Evolutionary conservation across 1,140 invertebrate genomes (phyloP).

Genomic region (Geopemphigus sp.): DNA sequence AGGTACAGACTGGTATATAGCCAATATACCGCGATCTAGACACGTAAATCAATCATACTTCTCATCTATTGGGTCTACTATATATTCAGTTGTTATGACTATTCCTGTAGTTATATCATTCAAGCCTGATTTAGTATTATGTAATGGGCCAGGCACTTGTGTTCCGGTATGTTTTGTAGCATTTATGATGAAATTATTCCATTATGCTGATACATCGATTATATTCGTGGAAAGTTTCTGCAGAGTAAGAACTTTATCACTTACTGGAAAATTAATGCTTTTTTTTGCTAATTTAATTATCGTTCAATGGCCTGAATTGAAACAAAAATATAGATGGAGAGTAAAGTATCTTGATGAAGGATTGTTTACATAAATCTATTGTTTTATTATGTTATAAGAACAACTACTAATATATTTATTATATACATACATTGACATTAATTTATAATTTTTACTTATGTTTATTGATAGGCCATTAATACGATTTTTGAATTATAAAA

Average conservation of each 20-base stretch:
- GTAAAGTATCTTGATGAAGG: constrained; percentile 32
- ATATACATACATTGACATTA: neutral
- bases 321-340: constrained; percentile 60
- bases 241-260: constrained; percentile 80
- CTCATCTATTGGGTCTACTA: constrained; percentile 74
- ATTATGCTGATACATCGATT: constrained; percentile 69
- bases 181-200: constrained; percentile 67
- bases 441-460: neutral
- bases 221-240: constrained; percentile 95
- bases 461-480: neutral
- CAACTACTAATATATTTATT: neutral
- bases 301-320: constrained; percentile 84
- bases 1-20: constrained; percentile 54
- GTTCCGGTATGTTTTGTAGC: constrained; percentile 79
- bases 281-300: constrained; percentile 80
- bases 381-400: neutral
- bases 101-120: constrained; percentile 70
- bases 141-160: constrained; percentile 95
- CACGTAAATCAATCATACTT: constrained; percentile 84
- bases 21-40: constrained; percentile 76
- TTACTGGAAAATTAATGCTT: constrained; percentile 84
- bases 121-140: constrained; percentile 76
- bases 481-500: no score
- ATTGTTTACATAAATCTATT: neutral
- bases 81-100: constrained; percentile 67